phyloP scores from a whole-genome alignment of 2,888 invertebrate genomes.

The Temnothorax rugatulus region DNA sequence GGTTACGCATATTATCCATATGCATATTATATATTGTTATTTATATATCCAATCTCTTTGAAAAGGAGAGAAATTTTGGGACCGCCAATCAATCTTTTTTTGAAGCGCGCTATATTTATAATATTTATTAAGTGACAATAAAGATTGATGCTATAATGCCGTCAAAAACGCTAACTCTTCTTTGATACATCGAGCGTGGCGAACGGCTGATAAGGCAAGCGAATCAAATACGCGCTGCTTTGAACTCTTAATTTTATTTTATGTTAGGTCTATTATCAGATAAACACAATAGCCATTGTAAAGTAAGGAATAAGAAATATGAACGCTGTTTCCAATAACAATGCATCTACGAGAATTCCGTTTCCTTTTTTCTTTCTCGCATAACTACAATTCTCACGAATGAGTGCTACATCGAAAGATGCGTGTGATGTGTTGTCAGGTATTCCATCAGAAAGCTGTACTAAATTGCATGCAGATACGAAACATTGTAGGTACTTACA shows the following conservation, averaged over 20 bases:
- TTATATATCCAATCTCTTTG: not conserved
- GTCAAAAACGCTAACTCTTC: slow-evolving; percentile 56
- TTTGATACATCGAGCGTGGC: slow-evolving; percentile 57
- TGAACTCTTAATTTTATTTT: not conserved
- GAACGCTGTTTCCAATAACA: not conserved
- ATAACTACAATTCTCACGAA: not conserved
- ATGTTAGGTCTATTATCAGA: too few relatives aligned
- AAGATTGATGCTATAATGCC: slow-evolving; percentile 69
- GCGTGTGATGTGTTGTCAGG: not conserved
- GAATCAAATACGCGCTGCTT: not conserved
- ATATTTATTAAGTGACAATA: slow-evolving; percentile 69
- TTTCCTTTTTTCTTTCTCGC: too few relatives aligned
- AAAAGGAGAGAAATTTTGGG: not conserved
- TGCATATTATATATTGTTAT: not conserved
- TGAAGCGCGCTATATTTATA: slow-evolving; percentile 13
- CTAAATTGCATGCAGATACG: not conserved
- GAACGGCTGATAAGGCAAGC: not conserved
- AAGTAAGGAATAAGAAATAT: not conserved
- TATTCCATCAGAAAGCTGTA: not conserved
- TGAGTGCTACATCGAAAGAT: not conserved
- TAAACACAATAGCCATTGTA: not conserved
- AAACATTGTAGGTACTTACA: slow-evolving; percentile 88
- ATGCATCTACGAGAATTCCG: not conserved
- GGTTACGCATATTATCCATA: not conserved
- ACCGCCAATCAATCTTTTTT: slow-evolving; percentile 67